Conservation (phyloP, 2,113 vertebrate species). For the Nesogale talazaci region DNA sequence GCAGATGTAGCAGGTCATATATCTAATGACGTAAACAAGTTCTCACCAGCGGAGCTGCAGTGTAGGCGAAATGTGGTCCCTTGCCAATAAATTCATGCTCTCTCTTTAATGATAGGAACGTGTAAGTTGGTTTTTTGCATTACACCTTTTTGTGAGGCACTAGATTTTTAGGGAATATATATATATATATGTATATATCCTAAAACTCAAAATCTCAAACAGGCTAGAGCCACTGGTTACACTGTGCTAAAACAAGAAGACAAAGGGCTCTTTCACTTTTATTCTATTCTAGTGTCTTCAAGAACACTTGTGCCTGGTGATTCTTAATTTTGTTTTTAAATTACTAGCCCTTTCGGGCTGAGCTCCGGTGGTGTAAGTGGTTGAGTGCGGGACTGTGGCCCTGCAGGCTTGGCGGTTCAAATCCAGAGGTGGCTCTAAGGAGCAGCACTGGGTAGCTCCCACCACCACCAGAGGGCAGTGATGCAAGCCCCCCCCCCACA, state of each 20-base stretch:
- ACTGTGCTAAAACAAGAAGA: conserved; percentile 55
- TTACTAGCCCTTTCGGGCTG: not conserved
- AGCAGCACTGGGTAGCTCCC: too few species aligned
- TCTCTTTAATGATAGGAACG: conserved; percentile 78
- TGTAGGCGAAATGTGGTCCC: conserved; percentile 52
- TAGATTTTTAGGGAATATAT: conserved; percentile 72
- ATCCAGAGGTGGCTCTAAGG: too few species aligned
- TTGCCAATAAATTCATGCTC: conserved; percentile 69
- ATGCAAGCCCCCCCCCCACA: too few species aligned
- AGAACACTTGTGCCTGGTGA: conserved; percentile 53
- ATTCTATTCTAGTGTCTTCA: conserved; percentile 63
- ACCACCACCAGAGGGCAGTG: too few species aligned
- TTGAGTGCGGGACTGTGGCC: too few species aligned
- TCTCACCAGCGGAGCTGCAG: conserved; percentile 58
- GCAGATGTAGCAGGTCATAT: conserved; percentile 45
- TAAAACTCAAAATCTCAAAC: conserved; percentile 49
- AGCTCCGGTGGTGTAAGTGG: too few species aligned
- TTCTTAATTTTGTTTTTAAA: conserved; percentile 44
- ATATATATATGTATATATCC: not conserved
- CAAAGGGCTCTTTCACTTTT: conserved; percentile 17
- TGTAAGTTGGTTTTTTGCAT: conserved; percentile 80
- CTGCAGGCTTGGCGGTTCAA: too few species aligned
- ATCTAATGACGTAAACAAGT: conserved; percentile 69
- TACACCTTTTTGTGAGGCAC: conserved; percentile 82
- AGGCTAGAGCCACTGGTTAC: conserved; percentile 18